Evolutionary conservation across 2,797 vertebrate genomes (phyloP).

Genomic region (Onychomys arenicola): DNA sequence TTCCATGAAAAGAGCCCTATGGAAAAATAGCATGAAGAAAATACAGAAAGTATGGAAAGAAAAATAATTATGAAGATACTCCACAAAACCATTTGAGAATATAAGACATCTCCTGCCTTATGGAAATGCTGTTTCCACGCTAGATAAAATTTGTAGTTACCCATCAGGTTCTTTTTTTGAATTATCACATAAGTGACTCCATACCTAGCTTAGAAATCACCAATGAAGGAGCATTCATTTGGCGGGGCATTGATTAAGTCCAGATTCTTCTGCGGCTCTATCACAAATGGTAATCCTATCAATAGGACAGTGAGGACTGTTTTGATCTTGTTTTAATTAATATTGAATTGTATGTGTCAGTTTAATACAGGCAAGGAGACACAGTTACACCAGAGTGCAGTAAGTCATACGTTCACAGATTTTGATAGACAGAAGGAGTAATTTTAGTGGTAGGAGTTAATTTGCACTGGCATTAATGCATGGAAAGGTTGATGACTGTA

Average conservation of each 20-base stretch:
- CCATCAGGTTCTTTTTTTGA: neutral
- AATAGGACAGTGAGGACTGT: conserved; percentile 69
- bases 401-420: conserved; percentile 71
- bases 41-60: neutral
- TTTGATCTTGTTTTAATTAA: conserved; percentile 78
- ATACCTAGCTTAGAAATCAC: neutral
- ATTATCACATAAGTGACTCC: neutral
- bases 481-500: conserved; percentile 57
- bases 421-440: conserved; percentile 80
- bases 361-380: conserved; percentile 68
- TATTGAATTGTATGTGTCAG: conserved; percentile 80
- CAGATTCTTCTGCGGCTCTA: neutral
- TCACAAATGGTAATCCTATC: conserved; percentile 44
- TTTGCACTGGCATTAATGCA: conserved; percentile 76
- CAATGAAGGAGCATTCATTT: neutral
- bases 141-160: neutral
- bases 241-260: neutral
- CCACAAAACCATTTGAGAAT: neutral
- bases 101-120: neutral
- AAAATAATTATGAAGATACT: neutral
- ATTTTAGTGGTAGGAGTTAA: conserved; percentile 79
- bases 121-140: neutral
- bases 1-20: neutral
- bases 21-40: neutral
- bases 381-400: conserved; percentile 65